Evolutionary conservation across 2,113 vertebrate genomes (phyloP), one percentile per base, ranked within the genome.

Genomic region (Clarias batrachus): DNA sequence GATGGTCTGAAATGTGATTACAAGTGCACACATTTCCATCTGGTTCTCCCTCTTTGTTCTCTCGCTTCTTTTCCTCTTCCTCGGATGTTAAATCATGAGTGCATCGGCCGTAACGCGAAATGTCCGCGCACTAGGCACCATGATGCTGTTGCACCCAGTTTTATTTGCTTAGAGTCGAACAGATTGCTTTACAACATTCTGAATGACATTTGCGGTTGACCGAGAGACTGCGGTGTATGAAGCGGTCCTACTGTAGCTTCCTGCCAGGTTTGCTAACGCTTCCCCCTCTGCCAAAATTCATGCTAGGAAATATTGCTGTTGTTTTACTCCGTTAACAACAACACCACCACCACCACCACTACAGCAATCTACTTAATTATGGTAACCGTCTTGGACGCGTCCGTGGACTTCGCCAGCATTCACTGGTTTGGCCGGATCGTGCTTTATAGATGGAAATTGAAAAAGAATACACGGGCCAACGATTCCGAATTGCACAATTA

Each of bases 221-320:
- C 86, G 86, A 59, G 82, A 85, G 82, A 89, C 81, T 86, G 86
- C 68, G 68, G 41, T 82, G 63, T 78, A 77, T n/a, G 14, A 76
- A 21, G 33, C 54, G 41, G 33, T 37, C 33, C 33, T 2, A 33
- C 30, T 33, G 30, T 33, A 37, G 33, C 2, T 25, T 65, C 19
- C 14, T 59, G 60, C 60, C 66, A 83, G 65, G 62, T 73, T 80
- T 85, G 66, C 82, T 83, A n/a, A 66, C 56, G 57, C 76, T 68
- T 37, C 33, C 33, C 2, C 54, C 73, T 59, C 57, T 77, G 70
- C 59, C 19, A 59, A 37, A 6, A 9, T 66, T 56, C 19, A 56
- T 33, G 13, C 25, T 30, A 14, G 6, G 57, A 41, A 27, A 54
- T 56, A n/a, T 82, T 65, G 33, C 79, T 82, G 54, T 74, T 76